Conservation (phyloP, 2,888 invertebrate genomes). For the Andricus curvator region DNA sequence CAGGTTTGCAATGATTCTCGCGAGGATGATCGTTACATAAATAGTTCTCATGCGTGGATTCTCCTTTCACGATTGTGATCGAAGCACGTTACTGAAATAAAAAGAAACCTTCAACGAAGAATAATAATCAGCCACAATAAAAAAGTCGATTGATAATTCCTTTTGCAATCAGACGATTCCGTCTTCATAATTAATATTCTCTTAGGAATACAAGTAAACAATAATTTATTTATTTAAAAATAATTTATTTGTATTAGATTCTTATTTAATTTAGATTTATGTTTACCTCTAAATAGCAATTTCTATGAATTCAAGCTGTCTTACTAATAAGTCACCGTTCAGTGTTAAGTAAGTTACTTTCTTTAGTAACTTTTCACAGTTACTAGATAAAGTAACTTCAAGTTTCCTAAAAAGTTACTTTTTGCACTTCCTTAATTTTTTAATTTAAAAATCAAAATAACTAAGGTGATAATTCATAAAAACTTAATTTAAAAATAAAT, state of each 20-base stretch:
- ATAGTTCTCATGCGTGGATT: slow-evolving; percentile 21
- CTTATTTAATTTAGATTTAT: background rate
- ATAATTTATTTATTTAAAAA: background rate
- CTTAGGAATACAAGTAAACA: background rate
- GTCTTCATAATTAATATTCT: slow-evolving; percentile 24
- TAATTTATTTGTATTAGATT: no score
- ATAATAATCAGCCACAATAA: background rate
- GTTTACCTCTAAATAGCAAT: background rate
- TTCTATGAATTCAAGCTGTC: background rate
- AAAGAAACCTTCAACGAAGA: background rate
- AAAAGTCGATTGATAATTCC: background rate
- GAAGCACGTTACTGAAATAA: slow-evolving; percentile 6
- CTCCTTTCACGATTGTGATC: background rate
- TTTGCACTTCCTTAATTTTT: no score
- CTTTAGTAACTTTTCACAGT: no score
- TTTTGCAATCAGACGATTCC: no score
- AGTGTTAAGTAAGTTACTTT: no score
- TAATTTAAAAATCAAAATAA: no score
- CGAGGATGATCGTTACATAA: slow-evolving; percentile 31
- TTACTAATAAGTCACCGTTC: background rate
- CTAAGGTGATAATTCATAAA: no score
- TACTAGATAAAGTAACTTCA: no score
- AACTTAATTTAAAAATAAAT: no score
- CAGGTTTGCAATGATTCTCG: background rate
- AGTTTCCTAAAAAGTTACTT: no score